Evolutionary conservation across 2,888 invertebrate species (phyloP).

Genomic region (Drosophila infuscata): DNA sequence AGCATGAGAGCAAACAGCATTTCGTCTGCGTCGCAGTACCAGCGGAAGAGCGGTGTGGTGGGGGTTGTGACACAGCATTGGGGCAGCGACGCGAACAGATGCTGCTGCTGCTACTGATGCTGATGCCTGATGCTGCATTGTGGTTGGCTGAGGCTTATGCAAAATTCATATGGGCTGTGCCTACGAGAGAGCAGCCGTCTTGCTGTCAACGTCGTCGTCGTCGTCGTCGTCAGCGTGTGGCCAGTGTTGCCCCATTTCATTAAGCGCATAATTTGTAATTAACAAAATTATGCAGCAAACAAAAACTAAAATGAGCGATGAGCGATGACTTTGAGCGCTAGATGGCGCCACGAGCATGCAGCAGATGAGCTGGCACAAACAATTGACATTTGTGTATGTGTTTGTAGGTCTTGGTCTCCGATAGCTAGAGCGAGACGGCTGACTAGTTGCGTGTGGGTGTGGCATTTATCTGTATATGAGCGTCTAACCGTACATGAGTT

Average conservation of each 20-base stretch:
- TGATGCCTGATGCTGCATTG: constrained; percentile 69
- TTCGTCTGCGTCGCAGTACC: constrained; percentile 14
- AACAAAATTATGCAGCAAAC: constrained; percentile 63
- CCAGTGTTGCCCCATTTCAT: constrained; percentile 62
- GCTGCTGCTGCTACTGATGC: constrained; percentile 24
- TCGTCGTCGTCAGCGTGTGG: constrained; percentile 6
- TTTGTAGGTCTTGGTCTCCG: not conserved
- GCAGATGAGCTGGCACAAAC: constrained; percentile 17
- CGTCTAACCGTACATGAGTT: not conserved
- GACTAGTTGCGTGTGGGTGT: constrained; percentile 40
- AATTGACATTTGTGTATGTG: constrained; percentile 20
- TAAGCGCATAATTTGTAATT: constrained; percentile 77
- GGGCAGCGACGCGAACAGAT: constrained; percentile 23
- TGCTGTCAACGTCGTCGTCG: constrained; percentile 34
- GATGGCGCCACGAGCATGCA: constrained; percentile 34
- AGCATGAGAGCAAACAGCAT: constrained; percentile 28
- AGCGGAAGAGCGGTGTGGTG: constrained; percentile 10
- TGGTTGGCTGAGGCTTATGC: constrained; percentile 82
- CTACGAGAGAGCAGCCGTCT: constrained; percentile 39
- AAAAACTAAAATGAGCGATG: constrained; percentile 22
- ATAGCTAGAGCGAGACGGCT: constrained; percentile 45
- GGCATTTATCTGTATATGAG: constrained; percentile 33
- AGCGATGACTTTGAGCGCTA: constrained; percentile 28
- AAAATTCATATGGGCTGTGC: constrained; percentile 76
- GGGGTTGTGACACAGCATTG: constrained; percentile 24